Percentiles rank a stretch among this genome's conserved stretches.
Conservation (phyloP, 2,888 invertebrate genomes). For the Diploptera punctata region DNA sequence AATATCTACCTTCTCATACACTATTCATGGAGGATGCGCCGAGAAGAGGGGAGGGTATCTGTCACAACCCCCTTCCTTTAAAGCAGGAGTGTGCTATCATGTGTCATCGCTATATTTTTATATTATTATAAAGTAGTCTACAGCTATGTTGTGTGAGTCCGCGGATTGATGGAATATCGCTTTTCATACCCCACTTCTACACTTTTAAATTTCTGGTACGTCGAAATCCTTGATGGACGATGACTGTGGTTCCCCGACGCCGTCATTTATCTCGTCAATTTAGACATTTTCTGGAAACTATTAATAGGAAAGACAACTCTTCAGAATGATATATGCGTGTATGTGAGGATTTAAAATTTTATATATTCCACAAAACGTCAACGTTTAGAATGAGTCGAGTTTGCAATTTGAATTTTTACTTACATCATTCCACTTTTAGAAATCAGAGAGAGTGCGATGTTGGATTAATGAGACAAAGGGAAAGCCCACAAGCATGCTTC, state of each 20-base stretch:
- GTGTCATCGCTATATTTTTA: conserved; percentile 24
- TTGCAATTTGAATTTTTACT: no score
- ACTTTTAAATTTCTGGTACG: conserved; percentile 6
- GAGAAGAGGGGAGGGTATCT: neutral
- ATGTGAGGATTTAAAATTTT: neutral
- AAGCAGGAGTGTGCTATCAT: conserved; percentile 16
- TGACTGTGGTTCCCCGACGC: neutral
- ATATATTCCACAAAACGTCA: neutral
- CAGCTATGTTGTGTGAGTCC: neutral
- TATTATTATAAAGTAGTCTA: conserved; percentile 12
- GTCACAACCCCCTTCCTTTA: conserved; percentile 1
- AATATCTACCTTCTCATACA: conserved; percentile 18
- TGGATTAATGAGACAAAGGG: no score
- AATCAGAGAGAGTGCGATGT: no score
- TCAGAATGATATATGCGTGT: conserved; percentile 1
- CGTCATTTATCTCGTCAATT: conserved; percentile 28
- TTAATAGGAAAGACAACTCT: neutral
- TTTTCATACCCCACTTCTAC: neutral
- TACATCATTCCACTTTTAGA: no score
- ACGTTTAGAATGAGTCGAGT: neutral
- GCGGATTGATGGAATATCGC: conserved; percentile 27
- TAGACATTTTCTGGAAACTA: conserved; percentile 18
- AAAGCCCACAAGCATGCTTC: no score
- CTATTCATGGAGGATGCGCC: conserved; percentile 15
- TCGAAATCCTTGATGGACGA: conserved; percentile 29